Conservation (phyloP, 2,888 invertebrate genomes). For the Cactoblastis cactorum region DNA sequence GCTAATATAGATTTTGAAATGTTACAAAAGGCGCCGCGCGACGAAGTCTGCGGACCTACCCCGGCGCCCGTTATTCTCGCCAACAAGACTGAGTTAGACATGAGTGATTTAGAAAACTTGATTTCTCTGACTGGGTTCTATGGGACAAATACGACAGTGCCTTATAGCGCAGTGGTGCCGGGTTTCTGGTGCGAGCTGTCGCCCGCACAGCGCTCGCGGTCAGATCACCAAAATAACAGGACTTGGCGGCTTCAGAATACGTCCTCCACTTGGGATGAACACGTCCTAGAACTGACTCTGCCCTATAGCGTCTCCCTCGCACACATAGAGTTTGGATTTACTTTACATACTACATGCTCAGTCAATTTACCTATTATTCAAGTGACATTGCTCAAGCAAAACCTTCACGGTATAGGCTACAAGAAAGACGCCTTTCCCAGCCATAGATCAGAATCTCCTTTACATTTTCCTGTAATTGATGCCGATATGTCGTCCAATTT, state of each 20-base stretch:
- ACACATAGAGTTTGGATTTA: slow-evolving; percentile 94
- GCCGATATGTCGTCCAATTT: slow-evolving; percentile 51
- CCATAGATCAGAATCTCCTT: slow-evolving; percentile 60
- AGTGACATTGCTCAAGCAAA: slow-evolving; percentile 82
- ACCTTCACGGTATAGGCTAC: slow-evolving; percentile 78
- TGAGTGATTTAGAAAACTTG: slow-evolving; percentile 82
- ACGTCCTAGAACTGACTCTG: slow-evolving; percentile 92
- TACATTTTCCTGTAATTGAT: slow-evolving; percentile 57
- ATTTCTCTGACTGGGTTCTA: slow-evolving; percentile 89
- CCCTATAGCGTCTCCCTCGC: slow-evolving; percentile 89
- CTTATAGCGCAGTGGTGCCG: slow-evolving; percentile 92
- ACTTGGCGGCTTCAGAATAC: slow-evolving; percentile 94
- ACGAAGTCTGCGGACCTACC: slow-evolving; percentile 50
- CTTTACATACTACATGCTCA: slow-evolving; percentile 87
- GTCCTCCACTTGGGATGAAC: slow-evolving; percentile 95
- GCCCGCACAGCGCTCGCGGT: slow-evolving; percentile 92
- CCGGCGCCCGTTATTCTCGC: slow-evolving; percentile 70
- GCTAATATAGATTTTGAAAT: slow-evolving; percentile 70
- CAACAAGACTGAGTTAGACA: slow-evolving; percentile 78
- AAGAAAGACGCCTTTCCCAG: slow-evolving; percentile 71
- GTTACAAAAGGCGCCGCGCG: slow-evolving; percentile 58
- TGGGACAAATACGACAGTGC: slow-evolving; percentile 71
- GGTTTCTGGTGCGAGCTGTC: slow-evolving; percentile 96
- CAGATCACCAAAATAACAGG: slow-evolving; percentile 92
- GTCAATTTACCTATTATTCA: slow-evolving; percentile 89